Evolutionary conservation across 2,113 vertebrate species (phyloP).

Genomic region (Indri indri): DNA sequence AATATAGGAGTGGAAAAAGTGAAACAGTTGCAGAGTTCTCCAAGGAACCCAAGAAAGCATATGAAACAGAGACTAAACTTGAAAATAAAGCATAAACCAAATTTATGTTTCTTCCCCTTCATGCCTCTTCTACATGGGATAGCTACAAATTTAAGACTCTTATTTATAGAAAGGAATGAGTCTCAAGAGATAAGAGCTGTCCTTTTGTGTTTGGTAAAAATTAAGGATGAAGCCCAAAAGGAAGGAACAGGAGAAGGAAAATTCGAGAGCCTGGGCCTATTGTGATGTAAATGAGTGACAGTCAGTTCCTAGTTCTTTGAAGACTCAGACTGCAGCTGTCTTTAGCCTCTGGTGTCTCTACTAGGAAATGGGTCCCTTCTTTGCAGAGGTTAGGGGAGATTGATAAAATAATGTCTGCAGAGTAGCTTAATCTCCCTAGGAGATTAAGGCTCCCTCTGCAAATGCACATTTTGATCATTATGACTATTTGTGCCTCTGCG

Average conservation of each 20-base stretch:
- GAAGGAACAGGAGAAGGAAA: background rate
- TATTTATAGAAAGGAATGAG: background rate
- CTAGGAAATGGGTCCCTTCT: background rate
- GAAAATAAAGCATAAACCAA: background rate
- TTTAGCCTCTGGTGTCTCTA: background rate
- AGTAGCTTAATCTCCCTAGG: background rate
- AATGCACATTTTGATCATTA: slow-evolving; percentile 48
- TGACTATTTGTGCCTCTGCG: slow-evolving; percentile 58
- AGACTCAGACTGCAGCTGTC: background rate
- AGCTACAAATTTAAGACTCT: background rate
- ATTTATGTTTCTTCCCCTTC: background rate
- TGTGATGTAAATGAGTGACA: background rate
- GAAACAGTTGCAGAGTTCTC: background rate
- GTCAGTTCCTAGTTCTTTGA: background rate
- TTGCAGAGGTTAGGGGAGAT: background rate
- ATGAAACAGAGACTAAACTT: background rate
- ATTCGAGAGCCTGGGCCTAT: background rate
- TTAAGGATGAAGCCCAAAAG: background rate
- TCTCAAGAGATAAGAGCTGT: background rate
- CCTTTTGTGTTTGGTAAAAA: background rate
- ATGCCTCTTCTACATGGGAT: background rate
- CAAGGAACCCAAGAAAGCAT: background rate
- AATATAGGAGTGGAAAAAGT: background rate
- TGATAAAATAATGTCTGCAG: slow-evolving; percentile 27
- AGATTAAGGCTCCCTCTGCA: slow-evolving; percentile 8